phyloP scores from a whole-genome alignment of 2,113 vertebrate genomes.

The Myrmophylax atrothorax region DNA sequence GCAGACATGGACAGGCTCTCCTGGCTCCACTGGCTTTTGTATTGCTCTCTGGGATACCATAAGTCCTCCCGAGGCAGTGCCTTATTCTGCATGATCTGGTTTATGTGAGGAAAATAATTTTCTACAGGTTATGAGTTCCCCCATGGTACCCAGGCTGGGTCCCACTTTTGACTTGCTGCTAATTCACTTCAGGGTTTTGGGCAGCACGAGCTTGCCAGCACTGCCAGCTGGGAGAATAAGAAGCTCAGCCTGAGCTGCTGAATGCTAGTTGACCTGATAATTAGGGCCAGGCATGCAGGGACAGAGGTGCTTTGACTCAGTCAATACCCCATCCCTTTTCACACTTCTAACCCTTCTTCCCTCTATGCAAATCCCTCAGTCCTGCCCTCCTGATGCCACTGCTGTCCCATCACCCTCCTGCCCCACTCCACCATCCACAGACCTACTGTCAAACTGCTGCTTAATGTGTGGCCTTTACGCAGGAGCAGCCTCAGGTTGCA shows the following conservation, averaged over 20 bases:
- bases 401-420: not conserved
- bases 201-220: not conserved
- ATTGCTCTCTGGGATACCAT: not conserved
- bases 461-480: accelerated
- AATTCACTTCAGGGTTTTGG: not conserved
- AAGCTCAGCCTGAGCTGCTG: not conserved
- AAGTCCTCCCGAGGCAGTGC: not conserved
- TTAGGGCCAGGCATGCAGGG: not conserved
- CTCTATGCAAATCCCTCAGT: not conserved
- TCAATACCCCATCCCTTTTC: not conserved
- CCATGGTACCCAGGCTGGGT: not conserved
- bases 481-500: not conserved
- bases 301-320: not conserved
- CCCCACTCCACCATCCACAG: not conserved
- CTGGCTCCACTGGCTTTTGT: not conserved
- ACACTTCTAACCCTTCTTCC: not conserved
- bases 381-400: not conserved
- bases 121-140: not conserved
- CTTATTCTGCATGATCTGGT: not conserved
- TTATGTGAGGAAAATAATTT: not conserved
- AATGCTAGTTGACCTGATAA: not conserved
- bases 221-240: not conserved
- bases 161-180: not conserved
- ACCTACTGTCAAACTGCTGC: not conserved
- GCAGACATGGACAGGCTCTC: not conserved